These are phyloP conservation scores for Aspiorhynchus laticeps DNA, from an alignment of 2,113 vertebrate genomes.

Conservation along the genomic window DNA sequence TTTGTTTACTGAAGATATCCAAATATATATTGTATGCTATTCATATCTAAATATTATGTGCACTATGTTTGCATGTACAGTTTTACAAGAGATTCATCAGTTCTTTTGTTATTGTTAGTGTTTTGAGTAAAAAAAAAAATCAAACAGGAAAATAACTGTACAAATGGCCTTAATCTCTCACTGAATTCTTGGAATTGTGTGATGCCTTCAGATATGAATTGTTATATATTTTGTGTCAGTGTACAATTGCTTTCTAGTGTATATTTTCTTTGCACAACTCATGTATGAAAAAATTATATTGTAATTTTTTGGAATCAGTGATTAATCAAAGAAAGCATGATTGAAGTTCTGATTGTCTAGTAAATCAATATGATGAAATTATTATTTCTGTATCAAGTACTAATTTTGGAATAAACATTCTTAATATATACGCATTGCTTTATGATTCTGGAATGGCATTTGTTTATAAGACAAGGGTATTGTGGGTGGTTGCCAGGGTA, in stretches of 20 bases:
- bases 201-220: conserved; percentile 86
- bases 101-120: conserved; percentile 83
- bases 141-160: conserved; percentile 79
- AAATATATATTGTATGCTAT: conserved; percentile 84
- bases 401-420: conserved; percentile 82
- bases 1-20: conserved; percentile 87
- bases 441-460: neutral
- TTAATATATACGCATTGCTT: conserved; percentile 62
- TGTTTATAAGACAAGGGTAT: neutral
- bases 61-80: conserved; percentile 93
- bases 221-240: conserved; percentile 82
- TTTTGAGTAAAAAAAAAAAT: conserved; percentile 74
- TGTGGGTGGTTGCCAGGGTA: no score
- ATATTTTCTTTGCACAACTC: conserved; percentile 80
- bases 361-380: conserved; percentile 75
- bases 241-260: conserved; percentile 85
- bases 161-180: conserved; percentile 99
- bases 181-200: conserved; percentile 89
- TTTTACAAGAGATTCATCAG: conserved; percentile 87
- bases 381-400: conserved; percentile 82
- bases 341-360: conserved; percentile 79
- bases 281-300: conserved; percentile 72
- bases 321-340: conserved; percentile 89
- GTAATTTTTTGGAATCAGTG: conserved; percentile 82
- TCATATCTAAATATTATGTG: conserved; percentile 82